Evolutionary conservation across 2,888 invertebrate genomes (phyloP).

Genomic region (Liopterus haemorrhoidalis): DNA sequence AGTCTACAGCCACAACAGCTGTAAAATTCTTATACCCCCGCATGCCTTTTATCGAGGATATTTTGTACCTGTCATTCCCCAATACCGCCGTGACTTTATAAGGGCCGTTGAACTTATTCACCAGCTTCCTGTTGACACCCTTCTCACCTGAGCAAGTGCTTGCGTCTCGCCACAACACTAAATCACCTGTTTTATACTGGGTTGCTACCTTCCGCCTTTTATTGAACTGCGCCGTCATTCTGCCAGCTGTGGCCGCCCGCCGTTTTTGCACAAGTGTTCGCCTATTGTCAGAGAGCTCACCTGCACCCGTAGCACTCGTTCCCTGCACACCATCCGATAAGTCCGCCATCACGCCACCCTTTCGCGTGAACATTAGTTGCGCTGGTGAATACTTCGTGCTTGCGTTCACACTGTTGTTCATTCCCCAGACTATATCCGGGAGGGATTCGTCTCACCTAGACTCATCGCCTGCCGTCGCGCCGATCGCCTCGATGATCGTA

Average conservation of each 20-base stretch:
- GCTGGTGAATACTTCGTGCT: conserved; percentile 32
- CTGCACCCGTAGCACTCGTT: background rate
- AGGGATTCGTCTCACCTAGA: conserved; percentile 34
- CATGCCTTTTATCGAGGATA: conserved; percentile 26
- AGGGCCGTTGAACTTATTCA: conserved; percentile 27
- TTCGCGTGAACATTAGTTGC: conserved; percentile 32
- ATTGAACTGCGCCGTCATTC: background rate
- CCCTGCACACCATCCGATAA: conserved; percentile 16
- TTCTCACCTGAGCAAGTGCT: conserved; percentile 21
- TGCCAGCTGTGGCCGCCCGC: background rate
- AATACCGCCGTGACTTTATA: conserved; percentile 24
- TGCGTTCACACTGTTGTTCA: conserved; percentile 34
- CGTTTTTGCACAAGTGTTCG: background rate
- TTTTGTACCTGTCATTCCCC: conserved; percentile 28
- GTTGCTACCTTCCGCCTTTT: conserved; percentile 26
- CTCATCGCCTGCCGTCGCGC: conserved; percentile 31
- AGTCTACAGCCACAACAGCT: conserved; percentile 19
- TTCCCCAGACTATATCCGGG: conserved; percentile 34
- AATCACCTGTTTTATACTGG: conserved; percentile 24
- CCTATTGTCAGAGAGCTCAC: no score
- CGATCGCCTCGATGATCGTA: conserved; percentile 34
- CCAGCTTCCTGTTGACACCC: conserved; percentile 29
- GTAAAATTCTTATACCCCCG: conserved; percentile 17
- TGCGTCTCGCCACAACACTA: conserved; percentile 26
- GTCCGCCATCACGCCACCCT: conserved; percentile 27